Percentiles rank a stretch among this genome's conserved stretches.
Evolutionary conservation across 2,113 vertebrate genomes (phyloP).

Genomic region (Amphiprion percula): DNA sequence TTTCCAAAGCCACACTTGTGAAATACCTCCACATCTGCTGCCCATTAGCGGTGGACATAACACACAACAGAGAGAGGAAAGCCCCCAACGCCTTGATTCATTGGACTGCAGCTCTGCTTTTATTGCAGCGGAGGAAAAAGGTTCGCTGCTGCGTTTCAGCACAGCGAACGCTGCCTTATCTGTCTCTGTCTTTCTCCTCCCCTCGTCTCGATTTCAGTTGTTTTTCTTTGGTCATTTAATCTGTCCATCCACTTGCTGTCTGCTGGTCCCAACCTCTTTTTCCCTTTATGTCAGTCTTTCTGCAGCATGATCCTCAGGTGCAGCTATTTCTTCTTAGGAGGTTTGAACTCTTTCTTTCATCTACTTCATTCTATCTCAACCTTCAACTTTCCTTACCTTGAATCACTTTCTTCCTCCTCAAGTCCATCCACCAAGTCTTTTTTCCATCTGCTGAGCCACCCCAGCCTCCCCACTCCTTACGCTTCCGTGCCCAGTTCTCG

Average conservation of each 20-base stretch:
- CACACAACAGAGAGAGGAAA: constrained; percentile 83
- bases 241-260: constrained; percentile 15
- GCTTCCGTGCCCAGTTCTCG: constrained; percentile 37
- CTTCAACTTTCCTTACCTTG: constrained; percentile 1
- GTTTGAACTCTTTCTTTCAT: constrained; percentile 12
- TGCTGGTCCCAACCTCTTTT: constrained; percentile 5
- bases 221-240: constrained; percentile 32
- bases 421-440: constrained; percentile 32
- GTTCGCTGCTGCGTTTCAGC: constrained; percentile 45
- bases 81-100: constrained; percentile 83
- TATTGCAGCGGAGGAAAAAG: constrained; percentile 75
- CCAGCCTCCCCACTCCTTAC: not conserved
- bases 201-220: constrained; percentile 32
- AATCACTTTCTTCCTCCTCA: constrained; percentile 4
- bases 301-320: constrained; percentile 32
- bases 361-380: not conserved
- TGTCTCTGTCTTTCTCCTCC: constrained; percentile 36
- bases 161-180: constrained; percentile 63
- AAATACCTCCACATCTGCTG: constrained; percentile 86
- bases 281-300: constrained; percentile 7
- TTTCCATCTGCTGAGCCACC: constrained; percentile 42
- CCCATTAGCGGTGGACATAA: constrained; percentile 83
- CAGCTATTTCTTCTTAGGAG: constrained; percentile 26
- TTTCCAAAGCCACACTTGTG: constrained; percentile 86
- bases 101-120: constrained; percentile 77